Percentiles rank a stretch among this genome's conserved stretches.
Conservation (phyloP, 2,888 invertebrate species). For the Mechanitis mazaeus region DNA sequence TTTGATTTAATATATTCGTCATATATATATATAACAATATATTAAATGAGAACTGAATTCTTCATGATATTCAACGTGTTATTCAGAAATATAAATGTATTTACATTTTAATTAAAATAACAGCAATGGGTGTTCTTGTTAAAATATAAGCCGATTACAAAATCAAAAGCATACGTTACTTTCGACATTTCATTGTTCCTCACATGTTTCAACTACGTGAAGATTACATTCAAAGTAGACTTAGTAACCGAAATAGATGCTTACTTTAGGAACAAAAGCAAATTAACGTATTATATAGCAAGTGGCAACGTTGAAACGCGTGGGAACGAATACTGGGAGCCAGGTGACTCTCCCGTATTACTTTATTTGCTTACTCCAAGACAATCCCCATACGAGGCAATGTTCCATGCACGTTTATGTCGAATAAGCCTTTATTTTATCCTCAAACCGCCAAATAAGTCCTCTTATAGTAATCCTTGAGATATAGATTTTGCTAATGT, state of each 20-base stretch:
- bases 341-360: conserved; percentile 57
- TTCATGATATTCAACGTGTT: no score
- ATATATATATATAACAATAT: not conserved
- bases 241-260: conserved; percentile 49
- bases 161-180: conserved; percentile 16
- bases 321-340: conserved; percentile 48
- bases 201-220: conserved; percentile 41
- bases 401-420: conserved; percentile 45
- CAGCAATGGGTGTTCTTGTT: not conserved
- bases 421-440: conserved; percentile 63
- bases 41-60: not conserved
- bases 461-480: conserved; percentile 34
- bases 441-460: conserved; percentile 45
- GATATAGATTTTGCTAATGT: conserved; percentile 28
- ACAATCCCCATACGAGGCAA: conserved; percentile 45
- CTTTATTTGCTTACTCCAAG: conserved; percentile 53
- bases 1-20: conserved; percentile 23
- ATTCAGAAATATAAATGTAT: not conserved
- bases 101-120: not conserved
- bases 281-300: conserved; percentile 50
- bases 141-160: conserved; percentile 17
- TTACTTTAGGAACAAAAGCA: conserved; percentile 60
- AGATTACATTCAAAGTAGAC: conserved; percentile 44
- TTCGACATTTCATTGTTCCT: conserved; percentile 23
- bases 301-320: conserved; percentile 46